Percentiles rank a stretch among this genome's conserved stretches.
Evolutionary conservation across 2,113 vertebrate species (phyloP).

Genomic region (Sarotherodon lohbergeri): DNA sequence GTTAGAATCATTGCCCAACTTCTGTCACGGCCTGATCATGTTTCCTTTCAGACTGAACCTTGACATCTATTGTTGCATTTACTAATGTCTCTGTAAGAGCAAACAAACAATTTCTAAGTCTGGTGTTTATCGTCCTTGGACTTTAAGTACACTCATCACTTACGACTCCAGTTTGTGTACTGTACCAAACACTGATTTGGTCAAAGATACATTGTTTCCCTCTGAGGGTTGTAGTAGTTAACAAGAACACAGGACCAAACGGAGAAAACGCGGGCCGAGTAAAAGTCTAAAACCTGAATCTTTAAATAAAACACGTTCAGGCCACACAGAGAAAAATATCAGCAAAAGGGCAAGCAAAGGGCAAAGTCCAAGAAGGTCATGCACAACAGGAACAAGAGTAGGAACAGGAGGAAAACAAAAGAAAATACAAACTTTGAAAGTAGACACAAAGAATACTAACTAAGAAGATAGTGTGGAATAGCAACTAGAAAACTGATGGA

Average conservation of each 20-base stretch:
- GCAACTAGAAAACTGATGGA: neutral
- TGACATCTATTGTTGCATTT: neutral
- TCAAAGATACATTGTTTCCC: fast-evolving
- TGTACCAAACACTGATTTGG: neutral
- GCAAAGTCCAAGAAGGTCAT: neutral
- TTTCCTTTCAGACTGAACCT: neutral
- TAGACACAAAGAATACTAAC: neutral
- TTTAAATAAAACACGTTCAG: neutral
- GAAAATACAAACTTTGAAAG: neutral
- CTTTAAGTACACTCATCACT: neutral
- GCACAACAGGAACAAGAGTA: neutral
- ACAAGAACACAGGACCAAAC: neutral
- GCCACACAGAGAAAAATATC: neutral
- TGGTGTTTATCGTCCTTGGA: neutral
- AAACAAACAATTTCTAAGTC: neutral
- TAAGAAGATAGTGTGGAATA: neutral
- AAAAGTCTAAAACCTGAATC: neutral
- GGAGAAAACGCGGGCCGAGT: neutral
- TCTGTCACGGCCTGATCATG: neutral
- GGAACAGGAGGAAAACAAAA: neutral
- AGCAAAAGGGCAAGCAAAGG: neutral
- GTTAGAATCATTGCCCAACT: neutral
- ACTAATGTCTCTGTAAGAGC: neutral
- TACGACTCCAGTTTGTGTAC: neutral
- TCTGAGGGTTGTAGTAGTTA: neutral